Evolutionary conservation across 2,888 invertebrate genomes (phyloP).

Genomic region (Cryptops parisi): DNA sequence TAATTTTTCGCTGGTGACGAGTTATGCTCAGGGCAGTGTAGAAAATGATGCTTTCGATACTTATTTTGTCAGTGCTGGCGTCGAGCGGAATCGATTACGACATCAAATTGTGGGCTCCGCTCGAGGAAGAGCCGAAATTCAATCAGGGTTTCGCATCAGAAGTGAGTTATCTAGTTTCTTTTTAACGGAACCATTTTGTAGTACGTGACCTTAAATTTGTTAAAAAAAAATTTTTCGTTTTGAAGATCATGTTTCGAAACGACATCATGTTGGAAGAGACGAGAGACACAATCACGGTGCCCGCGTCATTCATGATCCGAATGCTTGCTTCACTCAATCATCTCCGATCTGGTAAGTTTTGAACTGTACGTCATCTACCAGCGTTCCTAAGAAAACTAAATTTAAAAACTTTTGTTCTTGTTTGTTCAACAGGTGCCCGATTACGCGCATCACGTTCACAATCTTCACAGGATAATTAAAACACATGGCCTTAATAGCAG

Average conservation of each 20-base stretch:
- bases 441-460: not conserved
- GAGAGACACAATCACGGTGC: conserved; percentile 71
- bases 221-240: conserved; percentile 19
- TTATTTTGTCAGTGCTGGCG: conserved; percentile 39
- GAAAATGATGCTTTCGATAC: not conserved
- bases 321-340: conserved; percentile 32
- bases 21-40: too few species aligned
- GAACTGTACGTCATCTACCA: not conserved
- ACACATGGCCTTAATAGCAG: too few species aligned
- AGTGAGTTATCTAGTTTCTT: too few species aligned
- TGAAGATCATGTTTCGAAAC: conserved; percentile 57
- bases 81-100: conserved; percentile 81
- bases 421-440: not conserved
- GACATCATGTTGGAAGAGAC: conserved; percentile 73
- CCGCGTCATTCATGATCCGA: conserved; percentile 67
- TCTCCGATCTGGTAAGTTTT: not conserved
- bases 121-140: conserved; percentile 45
- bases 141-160: conserved; percentile 47
- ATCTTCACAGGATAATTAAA: not conserved
- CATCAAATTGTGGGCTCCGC: conserved; percentile 66
- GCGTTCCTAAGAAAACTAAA: not conserved
- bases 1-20: too few species aligned
- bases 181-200: too few species aligned
- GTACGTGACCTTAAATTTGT: not conserved
- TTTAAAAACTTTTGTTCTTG: too few species aligned